Evolutionary conservation across 2,113 vertebrate genomes (phyloP), one percentile per base, ranked within the genome.

Genomic region (Emydura subglobosa): DNA sequence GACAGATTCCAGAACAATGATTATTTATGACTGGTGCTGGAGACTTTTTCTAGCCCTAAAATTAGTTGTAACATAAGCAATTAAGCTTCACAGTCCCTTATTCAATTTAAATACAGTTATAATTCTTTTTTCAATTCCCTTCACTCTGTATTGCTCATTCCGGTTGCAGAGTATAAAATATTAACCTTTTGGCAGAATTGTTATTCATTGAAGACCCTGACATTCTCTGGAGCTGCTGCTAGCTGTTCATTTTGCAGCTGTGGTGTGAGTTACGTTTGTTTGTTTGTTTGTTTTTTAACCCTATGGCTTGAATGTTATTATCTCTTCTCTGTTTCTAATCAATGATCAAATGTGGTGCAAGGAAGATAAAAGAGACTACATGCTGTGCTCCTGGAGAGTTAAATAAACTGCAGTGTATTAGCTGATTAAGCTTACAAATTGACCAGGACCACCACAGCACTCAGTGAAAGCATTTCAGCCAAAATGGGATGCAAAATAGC

Each of bases 1-100:
- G 76, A 91, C 21, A 81, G 42, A 85, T 86, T 95, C 61, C 79
- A 82, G 79, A 94, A 91, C 31, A 86, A 53, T 95, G 76, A 72
- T 89, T 83, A 85, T 72, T 87, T 82, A 44, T 87, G 25, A 86
- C n/a, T 91, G 34, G 49, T 89, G 57, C 47, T 90, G 27, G 83
- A 88, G 79, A 57, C 42, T 89, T 47, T 44, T 34, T 94, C 88
- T 53, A 82, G 84, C 24, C 47, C 11, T 94, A 50, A 95, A 93
- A 84, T 89, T 93, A 92, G 29, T 91, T 59, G 53, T 79, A 78
- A 83, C 68, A 88, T 53, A 89, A 90, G 44, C 21, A 86, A 92
- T 94, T 95, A 93, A 50, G 29, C 86, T 39, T 93, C 47, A 83
- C 42, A 81, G 29, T 57, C 87, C 76, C 84, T 79, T 92, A 80